Conservation (phyloP, 2,888 invertebrate genomes). For the Rhingia rostrata region DNA sequence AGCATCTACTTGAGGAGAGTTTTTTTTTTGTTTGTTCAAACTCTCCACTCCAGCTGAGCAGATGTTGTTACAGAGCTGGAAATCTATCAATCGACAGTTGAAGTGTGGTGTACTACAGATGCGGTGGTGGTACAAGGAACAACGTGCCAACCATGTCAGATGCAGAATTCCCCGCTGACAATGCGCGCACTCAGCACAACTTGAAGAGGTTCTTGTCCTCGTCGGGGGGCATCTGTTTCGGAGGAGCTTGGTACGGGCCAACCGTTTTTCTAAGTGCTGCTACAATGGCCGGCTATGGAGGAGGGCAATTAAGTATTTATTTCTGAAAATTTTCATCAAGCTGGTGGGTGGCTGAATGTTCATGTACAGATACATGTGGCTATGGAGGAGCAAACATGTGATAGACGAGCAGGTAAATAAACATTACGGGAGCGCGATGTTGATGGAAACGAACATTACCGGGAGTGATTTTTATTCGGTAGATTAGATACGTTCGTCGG, state of each 20-base stretch:
- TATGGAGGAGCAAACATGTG: slow-evolving; percentile 30
- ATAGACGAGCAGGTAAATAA: slow-evolving; percentile 71
- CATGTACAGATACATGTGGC: no score
- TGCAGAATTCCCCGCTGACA: slow-evolving; percentile 47
- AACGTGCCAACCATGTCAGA: background rate
- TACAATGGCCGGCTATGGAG: slow-evolving; percentile 26
- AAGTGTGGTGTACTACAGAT: slow-evolving; percentile 1
- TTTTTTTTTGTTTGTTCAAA: slow-evolving; percentile 30
- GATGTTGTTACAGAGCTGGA: slow-evolving; percentile 63
- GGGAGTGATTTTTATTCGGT: slow-evolving; percentile 34
- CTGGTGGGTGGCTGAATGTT: slow-evolving; percentile 12
- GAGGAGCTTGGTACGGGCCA: background rate
- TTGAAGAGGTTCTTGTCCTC: slow-evolving; percentile 34
- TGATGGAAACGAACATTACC: slow-evolving; percentile 63
- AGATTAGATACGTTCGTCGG: slow-evolving; percentile 52
- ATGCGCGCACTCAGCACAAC: slow-evolving; percentile 28
- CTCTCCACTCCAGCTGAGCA: slow-evolving; percentile 20
- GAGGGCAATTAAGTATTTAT: slow-evolving; percentile 67
- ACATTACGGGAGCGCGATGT: slow-evolving; percentile 53
- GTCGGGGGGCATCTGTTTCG: slow-evolving; percentile 19
- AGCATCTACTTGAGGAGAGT: slow-evolving; percentile 18
- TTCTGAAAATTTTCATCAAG: slow-evolving; percentile 24
- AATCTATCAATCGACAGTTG: slow-evolving; percentile 59
- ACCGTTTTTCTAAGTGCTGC: background rate
- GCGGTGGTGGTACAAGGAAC: background rate